These are phyloP conservation scores for Heliconius congener DNA, from an alignment of 1,140 invertebrate species.

Conservation along the genomic window DNA sequence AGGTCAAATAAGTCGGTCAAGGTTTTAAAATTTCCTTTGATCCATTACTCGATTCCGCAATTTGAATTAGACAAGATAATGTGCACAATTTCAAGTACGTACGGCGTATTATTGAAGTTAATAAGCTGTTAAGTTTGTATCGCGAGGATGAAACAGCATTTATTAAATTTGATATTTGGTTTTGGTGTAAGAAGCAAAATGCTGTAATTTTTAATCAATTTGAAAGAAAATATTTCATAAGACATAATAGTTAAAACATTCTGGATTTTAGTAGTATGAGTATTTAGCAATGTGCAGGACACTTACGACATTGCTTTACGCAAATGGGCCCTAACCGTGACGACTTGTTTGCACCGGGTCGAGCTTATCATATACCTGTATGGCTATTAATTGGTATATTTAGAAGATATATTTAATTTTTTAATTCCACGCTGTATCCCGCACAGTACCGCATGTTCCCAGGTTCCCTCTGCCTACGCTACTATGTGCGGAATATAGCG, in stretches of 20 bases:
- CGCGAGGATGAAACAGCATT: neutral
- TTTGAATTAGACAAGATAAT: conserved; percentile 1
- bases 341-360: conserved; percentile 8
- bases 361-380: neutral
- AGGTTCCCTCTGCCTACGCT: no score
- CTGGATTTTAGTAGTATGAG: neutral
- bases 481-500: no score
- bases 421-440: no score
- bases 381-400: no score
- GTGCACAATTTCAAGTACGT: neutral
- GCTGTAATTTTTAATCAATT: neutral
- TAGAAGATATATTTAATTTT: no score
- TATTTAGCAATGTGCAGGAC: conserved; percentile 20
- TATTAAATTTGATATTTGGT: neutral
- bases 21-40: neutral
- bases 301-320: conserved; percentile 26
- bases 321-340: conserved; percentile 28
- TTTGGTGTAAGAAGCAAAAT: no score
- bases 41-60: conserved; percentile 1
- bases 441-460: no score
- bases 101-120: neutral
- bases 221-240: neutral
- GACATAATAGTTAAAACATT: neutral
- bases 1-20: neutral
- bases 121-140: neutral